Evolutionary conservation across 2,797 vertebrate species (phyloP).

Genomic region (Thripadectes ignobilis): DNA sequence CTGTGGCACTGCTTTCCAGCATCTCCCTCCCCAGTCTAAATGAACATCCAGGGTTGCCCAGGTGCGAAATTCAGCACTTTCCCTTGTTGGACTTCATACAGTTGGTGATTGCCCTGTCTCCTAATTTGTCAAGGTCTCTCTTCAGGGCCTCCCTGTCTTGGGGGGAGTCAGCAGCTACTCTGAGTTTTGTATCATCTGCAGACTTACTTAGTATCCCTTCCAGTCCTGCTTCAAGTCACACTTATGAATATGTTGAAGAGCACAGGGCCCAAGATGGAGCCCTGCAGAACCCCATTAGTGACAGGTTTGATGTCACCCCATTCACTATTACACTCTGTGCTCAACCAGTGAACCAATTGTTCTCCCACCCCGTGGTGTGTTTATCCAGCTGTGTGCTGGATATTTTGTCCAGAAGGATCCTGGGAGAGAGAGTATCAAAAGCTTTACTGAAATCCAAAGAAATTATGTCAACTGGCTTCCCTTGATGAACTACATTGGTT

Average conservation of each 20-base stretch:
- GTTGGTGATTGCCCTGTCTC: background rate
- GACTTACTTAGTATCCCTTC: background rate
- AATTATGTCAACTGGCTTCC: background rate
- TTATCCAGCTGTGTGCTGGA: background rate
- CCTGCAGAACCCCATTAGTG: background rate
- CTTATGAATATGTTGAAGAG: background rate
- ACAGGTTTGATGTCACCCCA: background rate
- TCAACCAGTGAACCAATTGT: background rate
- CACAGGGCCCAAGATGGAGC: background rate
- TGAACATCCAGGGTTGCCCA: background rate
- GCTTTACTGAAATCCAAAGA: background rate
- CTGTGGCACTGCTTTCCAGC: background rate
- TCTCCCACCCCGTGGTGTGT: background rate
- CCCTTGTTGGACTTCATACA: background rate
- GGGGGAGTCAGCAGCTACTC: background rate
- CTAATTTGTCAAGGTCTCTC: background rate
- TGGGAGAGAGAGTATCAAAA: background rate
- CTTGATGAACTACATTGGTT: background rate
- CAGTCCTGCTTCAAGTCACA: background rate
- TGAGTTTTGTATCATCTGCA: background rate
- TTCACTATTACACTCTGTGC: background rate
- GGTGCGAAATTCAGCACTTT: background rate
- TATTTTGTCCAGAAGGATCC: background rate
- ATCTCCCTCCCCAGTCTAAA: background rate
- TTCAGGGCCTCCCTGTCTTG: background rate